Conservation (phyloP, 2,113 vertebrate species). For the Eulemur macaco region DNA sequence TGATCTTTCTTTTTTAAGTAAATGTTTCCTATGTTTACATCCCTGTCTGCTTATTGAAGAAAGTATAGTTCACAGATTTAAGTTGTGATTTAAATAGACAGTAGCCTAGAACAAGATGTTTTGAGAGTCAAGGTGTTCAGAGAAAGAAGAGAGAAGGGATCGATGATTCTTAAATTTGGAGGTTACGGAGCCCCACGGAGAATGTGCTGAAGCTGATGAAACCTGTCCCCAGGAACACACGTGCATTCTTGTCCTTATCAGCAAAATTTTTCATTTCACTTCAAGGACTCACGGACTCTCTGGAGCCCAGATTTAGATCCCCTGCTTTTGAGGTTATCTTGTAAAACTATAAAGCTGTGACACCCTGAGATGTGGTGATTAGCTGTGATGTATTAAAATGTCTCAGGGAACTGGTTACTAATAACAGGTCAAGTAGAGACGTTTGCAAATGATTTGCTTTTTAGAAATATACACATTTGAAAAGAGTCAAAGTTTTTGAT, state of each 20-base stretch:
- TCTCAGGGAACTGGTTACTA: not conserved
- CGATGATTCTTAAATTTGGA: not conserved
- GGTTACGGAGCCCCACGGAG: not conserved
- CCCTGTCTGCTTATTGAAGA: constrained; percentile 4
- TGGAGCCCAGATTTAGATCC: not conserved
- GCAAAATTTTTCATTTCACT: not conserved
- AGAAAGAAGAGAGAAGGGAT: not conserved
- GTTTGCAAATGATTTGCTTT: not conserved
- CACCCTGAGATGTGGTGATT: not conserved
- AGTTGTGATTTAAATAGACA: constrained; percentile 15
- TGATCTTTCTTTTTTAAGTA: constrained; percentile 16
- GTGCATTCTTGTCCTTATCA: not conserved
- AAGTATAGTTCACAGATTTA: not conserved
- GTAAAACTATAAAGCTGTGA: not conserved
- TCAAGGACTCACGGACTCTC: not conserved
- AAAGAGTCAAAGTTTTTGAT: not conserved
- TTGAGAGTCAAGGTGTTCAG: not conserved
- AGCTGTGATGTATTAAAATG: not conserved
- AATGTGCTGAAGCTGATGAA: not conserved
- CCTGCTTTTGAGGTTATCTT: constrained; percentile 10
- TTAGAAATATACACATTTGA: not conserved
- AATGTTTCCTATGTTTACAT: not conserved
- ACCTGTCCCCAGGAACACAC: not conserved
- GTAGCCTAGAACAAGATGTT: not conserved
- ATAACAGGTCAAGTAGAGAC: not conserved